phyloP scores from a whole-genome alignment of 1,140 invertebrate species.

The Lepidurus apus region DNA sequence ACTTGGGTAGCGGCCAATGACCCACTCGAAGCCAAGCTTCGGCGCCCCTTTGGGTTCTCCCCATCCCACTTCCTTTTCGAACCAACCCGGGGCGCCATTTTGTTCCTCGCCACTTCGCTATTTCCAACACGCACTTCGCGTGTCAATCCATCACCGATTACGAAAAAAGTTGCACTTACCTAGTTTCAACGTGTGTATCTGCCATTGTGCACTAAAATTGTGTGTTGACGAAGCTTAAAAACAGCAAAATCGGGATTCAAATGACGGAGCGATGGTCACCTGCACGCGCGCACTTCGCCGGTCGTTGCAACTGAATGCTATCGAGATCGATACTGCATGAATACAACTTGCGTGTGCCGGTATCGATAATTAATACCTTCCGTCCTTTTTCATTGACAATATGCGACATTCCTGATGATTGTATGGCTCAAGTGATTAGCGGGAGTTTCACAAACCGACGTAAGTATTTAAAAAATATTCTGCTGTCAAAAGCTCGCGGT shows the following conservation, averaged over 20 bases:
- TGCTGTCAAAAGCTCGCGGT: too few relatives aligned
- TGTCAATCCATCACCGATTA: neutral
- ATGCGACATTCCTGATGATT: too few relatives aligned
- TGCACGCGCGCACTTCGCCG: neutral
- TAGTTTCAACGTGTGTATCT: conserved; percentile 31
- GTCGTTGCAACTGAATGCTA: neutral
- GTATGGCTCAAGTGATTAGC: too few relatives aligned
- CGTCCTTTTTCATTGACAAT: neutral
- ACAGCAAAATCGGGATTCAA: conserved; percentile 22
- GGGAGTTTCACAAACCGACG: too few relatives aligned
- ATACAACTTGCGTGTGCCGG: neutral
- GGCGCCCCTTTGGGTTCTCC: neutral
- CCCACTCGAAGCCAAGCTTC: conserved; percentile 4
- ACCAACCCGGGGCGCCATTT: conserved; percentile 29
- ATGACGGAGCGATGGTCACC: neutral
- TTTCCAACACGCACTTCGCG: conserved; percentile 9
- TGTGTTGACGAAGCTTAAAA: conserved; percentile 20
- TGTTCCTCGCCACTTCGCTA: conserved; percentile 27
- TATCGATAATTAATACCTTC: conserved; percentile 2
- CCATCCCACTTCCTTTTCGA: conserved; percentile 11
- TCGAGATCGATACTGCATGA: conserved; percentile 25
- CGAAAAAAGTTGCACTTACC: conserved; percentile 23
- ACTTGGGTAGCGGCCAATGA: conserved; percentile 10
- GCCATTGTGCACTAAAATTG: conserved; percentile 30
- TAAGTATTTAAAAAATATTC: too few relatives aligned